Percentiles rank a stretch among this genome's conserved stretches.
Conservation (phyloP, 2,797 vertebrate genomes). For the Periparus ater region DNA sequence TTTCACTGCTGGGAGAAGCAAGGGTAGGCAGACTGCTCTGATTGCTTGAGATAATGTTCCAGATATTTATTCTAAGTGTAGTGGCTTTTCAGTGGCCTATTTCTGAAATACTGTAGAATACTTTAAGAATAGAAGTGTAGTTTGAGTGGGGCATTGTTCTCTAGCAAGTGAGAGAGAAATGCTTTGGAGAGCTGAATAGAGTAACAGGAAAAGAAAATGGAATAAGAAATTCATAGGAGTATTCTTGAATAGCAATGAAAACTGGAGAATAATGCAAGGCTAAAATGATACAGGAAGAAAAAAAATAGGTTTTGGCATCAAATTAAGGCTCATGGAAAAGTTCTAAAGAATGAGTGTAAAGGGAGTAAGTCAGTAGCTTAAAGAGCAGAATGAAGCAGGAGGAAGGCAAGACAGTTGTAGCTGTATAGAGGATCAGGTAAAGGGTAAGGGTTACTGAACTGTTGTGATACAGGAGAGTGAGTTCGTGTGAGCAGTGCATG, state of each 20-base stretch:
- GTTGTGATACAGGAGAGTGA: not conserved
- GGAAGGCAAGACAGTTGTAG: not conserved
- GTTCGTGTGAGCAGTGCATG: not conserved
- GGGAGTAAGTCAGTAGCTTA: not conserved
- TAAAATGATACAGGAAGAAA: slow-evolving; percentile 29
- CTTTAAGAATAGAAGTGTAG: slow-evolving; percentile 48
- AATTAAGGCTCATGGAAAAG: slow-evolving; percentile 15
- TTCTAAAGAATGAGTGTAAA: not conserved
- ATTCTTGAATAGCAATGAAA: slow-evolving; percentile 54
- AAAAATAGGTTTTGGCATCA: slow-evolving; percentile 40
- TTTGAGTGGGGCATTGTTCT: slow-evolving; percentile 62
- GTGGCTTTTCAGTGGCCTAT: slow-evolving; percentile 50
- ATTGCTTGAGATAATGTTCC: slow-evolving; percentile 51
- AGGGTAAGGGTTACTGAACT: not conserved
- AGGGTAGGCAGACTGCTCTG: slow-evolving; percentile 39
- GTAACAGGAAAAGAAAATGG: slow-evolving; percentile 35
- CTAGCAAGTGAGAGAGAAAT: slow-evolving; percentile 26
- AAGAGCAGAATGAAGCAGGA: not conserved
- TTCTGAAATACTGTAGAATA: slow-evolving; percentile 50
- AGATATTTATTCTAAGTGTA: slow-evolving; percentile 44
- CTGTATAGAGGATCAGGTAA: not conserved
- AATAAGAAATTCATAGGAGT: slow-evolving; percentile 38
- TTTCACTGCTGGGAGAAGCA: slow-evolving; percentile 45
- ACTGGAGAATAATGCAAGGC: slow-evolving; percentile 15
- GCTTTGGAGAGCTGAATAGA: slow-evolving; percentile 47